These are phyloP conservation scores for Drosophila neocordata DNA, from an alignment of 1,140 invertebrate species.

Conservation along the genomic window DNA sequence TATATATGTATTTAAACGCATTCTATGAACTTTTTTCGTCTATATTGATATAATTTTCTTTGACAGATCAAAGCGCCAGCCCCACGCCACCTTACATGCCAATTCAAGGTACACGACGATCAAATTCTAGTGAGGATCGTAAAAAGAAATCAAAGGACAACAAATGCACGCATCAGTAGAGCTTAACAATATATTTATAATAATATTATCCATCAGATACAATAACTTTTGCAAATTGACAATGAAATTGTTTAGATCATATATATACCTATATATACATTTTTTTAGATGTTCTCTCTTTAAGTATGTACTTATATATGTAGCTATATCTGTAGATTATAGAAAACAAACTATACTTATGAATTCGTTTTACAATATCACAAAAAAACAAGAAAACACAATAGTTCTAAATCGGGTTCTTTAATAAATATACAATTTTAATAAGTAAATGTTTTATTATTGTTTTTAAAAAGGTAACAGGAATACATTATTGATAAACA, in stretches of 20 bases:
- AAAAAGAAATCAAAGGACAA: constrained; percentile 84
- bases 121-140: constrained; percentile 84
- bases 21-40: constrained; percentile 15
- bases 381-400: not conserved
- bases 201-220: not conserved
- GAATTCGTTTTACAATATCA: constrained; percentile 12
- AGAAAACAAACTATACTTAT: constrained; percentile 2
- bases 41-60: constrained; percentile 26
- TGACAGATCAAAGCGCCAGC: constrained; percentile 84
- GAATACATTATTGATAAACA: too few species aligned
- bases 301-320: constrained; percentile 32
- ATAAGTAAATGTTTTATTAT: not conserved
- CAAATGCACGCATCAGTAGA: constrained; percentile 82
- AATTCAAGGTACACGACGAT: constrained; percentile 89
- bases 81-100: constrained; percentile 89
- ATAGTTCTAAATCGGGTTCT: not conserved
- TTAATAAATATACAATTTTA: constrained; percentile 8
- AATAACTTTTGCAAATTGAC: constrained; percentile 40
- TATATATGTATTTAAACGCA: constrained; percentile 77
- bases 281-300: constrained; percentile 34
- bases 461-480: too few species aligned
- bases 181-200: not conserved
- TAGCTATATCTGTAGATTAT: constrained; percentile 29
- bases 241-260: constrained; percentile 69
- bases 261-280: constrained; percentile 29